These are phyloP conservation scores for Tiliacea citrago DNA, from an alignment of 2,888 invertebrate species.

Conservation along the genomic window DNA sequence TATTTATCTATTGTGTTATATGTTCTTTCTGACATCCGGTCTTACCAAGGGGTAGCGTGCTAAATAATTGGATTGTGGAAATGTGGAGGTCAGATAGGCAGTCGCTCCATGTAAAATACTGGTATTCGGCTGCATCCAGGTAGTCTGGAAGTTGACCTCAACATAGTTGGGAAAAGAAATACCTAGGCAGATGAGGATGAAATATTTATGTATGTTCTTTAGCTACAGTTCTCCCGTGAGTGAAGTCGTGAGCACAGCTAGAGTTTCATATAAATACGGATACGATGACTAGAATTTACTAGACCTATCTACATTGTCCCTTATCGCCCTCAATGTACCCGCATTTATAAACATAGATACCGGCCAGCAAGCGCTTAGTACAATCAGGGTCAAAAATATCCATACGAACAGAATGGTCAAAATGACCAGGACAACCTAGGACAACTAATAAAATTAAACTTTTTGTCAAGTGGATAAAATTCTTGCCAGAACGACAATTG, in stretches of 20 bases:
- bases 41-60: neutral
- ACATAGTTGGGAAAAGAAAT: neutral
- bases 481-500: neutral
- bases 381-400: constrained; percentile 2
- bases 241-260: neutral
- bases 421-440: neutral
- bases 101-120: neutral
- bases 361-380: constrained; percentile 17
- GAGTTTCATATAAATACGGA: constrained; percentile 9
- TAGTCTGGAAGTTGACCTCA: neutral
- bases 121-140: neutral
- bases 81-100: neutral
- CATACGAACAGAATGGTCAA: neutral
- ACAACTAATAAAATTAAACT: neutral
- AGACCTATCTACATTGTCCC: constrained; percentile 17
- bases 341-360: constrained; percentile 44
- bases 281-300: constrained; percentile 31
- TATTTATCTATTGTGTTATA: neutral
- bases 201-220: neutral
- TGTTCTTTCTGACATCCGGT: neutral
- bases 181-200: neutral
- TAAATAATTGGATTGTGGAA: neutral
- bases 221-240: neutral
- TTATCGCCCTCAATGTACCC: constrained; percentile 21
- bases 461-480: neutral